A percentile compares a stretch with the other conserved stretches of the same genome.
Evolutionary conservation across 2,888 invertebrate genomes (phyloP).

Genomic region (Rotaria macrura): DNA sequence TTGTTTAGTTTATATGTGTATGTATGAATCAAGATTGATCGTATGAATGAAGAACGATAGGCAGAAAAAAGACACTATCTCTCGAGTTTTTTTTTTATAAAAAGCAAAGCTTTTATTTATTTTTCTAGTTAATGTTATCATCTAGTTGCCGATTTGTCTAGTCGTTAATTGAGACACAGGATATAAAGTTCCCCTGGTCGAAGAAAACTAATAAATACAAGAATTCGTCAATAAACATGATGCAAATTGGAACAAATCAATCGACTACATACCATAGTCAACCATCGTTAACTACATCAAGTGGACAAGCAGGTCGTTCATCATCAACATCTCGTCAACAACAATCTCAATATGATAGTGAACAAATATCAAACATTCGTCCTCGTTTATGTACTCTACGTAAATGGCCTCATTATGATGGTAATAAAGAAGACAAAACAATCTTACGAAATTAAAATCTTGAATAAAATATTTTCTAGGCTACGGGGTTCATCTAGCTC

Average conservation of each 20-base stretch:
- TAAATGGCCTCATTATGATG: conserved; percentile 17
- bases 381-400: not conserved
- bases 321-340: not conserved
- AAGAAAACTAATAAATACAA: not conserved
- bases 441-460: not conserved
- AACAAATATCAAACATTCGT: not conserved
- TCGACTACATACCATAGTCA: not conserved
- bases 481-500: not conserved
- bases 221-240: not conserved
- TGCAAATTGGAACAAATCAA: conserved; percentile 6
- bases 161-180: not conserved
- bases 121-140: not conserved
- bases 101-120: not conserved
- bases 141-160: not conserved
- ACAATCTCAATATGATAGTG: not conserved
- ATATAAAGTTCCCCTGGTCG: not conserved
- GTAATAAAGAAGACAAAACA: not conserved
- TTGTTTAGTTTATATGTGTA: not conserved
- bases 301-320: not conserved
- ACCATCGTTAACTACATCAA: not conserved
- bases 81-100: not conserved
- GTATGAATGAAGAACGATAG: not conserved
- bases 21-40: not conserved
- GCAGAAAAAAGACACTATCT: too few relatives aligned
- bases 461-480: too few relatives aligned